Conservation (phyloP, 35 echinoderm and acorn worm genomes). For the Strongylocentrotus purpuratus region DNA sequence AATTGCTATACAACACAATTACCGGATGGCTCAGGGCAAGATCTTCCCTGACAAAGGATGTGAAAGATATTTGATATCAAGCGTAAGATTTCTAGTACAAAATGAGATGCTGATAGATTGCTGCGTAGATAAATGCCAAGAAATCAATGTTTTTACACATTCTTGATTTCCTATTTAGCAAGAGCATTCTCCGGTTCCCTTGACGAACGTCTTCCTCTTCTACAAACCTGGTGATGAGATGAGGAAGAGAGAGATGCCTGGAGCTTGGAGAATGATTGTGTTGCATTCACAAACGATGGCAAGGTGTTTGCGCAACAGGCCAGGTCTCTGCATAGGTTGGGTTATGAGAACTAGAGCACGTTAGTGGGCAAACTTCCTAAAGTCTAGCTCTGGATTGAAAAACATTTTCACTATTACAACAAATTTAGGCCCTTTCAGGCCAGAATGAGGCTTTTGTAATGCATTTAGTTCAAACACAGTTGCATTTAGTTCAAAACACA, state of each 20-base stretch:
- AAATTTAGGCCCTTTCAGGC: too few species aligned
- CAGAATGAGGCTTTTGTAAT: too few species aligned
- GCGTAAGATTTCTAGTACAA: neutral
- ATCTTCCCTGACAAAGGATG: neutral
- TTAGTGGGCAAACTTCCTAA: neutral
- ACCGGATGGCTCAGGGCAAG: neutral
- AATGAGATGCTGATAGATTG: neutral
- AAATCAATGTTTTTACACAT: conserved; percentile 10
- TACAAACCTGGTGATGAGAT: neutral
- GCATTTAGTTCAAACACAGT: neutral
- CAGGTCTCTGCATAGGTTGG: neutral
- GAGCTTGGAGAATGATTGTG: neutral
- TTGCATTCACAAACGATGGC: neutral
- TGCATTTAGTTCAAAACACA: neutral
- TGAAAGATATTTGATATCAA: neutral
- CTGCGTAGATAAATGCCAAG: neutral
- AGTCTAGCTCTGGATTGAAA: neutral
- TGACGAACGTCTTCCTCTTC: neutral
- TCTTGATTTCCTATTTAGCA: conserved; percentile 5
- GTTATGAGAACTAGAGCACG: neutral
- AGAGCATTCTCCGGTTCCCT: neutral
- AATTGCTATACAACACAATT: neutral
- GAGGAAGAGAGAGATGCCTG: neutral
- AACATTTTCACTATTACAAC: too few species aligned
- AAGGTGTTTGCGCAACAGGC: neutral